Conservation (phyloP, 1,140 invertebrate species). For the Druon quercuslanigerum region DNA sequence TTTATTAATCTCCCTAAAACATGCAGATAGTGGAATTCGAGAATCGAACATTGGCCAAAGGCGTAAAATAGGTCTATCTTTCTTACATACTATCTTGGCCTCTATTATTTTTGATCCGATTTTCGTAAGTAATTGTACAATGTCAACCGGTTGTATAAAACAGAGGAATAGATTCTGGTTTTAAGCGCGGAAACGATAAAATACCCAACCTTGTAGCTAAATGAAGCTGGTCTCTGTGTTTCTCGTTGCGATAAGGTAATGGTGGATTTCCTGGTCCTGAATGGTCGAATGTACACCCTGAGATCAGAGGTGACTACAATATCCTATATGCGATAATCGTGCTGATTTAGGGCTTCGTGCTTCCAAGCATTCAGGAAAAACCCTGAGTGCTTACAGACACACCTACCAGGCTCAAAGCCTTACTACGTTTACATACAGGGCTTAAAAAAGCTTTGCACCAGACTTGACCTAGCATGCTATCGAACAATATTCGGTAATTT, state of each 20-base stretch:
- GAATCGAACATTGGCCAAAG: too few relatives aligned
- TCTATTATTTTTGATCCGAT: too few relatives aligned
- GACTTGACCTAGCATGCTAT: conserved; percentile 59
- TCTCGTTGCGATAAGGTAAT: conserved; percentile 64
- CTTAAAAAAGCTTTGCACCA: conserved; percentile 35
- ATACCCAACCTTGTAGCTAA: not conserved
- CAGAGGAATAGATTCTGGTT: not conserved
- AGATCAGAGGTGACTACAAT: conserved; percentile 55
- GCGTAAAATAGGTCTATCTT: too few relatives aligned
- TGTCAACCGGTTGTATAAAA: not conserved
- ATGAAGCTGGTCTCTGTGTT: conserved; percentile 40
- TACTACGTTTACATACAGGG: conserved; percentile 2
- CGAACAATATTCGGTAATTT: conserved; percentile 67
- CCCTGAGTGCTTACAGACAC: conserved; percentile 58
- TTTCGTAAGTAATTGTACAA: too few relatives aligned
- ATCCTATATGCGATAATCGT: conserved; percentile 69
- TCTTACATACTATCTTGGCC: too few relatives aligned
- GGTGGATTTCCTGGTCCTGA: conserved; percentile 64
- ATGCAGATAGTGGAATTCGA: too few relatives aligned
- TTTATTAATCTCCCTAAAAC: too few relatives aligned
- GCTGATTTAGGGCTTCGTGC: conserved; percentile 66
- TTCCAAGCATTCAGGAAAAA: conserved; percentile 68
- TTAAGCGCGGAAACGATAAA: not conserved
- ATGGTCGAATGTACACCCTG: conserved; percentile 55
- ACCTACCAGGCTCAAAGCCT: conserved; percentile 55